Conservation (phyloP, 2,797 vertebrate species). For the Coccyzus lansbergi region DNA sequence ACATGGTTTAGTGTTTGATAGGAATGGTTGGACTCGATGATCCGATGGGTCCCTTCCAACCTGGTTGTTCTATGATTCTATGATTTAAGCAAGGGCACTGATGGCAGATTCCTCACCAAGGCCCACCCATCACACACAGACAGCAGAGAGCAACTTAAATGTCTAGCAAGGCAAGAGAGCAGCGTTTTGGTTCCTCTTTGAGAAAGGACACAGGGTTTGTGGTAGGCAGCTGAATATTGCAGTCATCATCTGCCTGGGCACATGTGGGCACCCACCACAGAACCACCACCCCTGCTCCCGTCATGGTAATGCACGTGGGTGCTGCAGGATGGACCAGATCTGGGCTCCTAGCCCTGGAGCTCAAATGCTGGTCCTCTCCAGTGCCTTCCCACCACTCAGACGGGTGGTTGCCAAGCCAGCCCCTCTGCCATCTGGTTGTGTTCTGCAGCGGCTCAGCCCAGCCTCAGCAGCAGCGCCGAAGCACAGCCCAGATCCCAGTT, state of each 20-base stretch:
- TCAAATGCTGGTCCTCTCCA: accelerated
- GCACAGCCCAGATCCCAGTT: not conserved
- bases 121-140: accelerated
- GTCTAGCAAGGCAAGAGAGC: not conserved
- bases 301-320: accelerated
- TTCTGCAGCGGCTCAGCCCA: not conserved
- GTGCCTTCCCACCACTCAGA: not conserved
- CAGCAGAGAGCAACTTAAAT: not conserved
- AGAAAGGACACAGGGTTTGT: not conserved
- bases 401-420: not conserved
- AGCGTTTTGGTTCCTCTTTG: not conserved
- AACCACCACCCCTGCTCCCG: not conserved
- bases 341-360: not conserved
- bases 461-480: not conserved
- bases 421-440: not conserved
- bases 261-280: not conserved
- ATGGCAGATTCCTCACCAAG: accelerated
- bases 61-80: too few species aligned
- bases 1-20: too few species aligned
- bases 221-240: not conserved
- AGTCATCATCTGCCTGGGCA: accelerated
- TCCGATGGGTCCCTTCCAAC: too few species aligned
- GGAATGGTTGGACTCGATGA: too few species aligned
- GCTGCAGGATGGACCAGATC: not conserved
- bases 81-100: not conserved